Conservation (phyloP, 2,888 invertebrate genomes). For the Acanthoscelides obtectus region DNA sequence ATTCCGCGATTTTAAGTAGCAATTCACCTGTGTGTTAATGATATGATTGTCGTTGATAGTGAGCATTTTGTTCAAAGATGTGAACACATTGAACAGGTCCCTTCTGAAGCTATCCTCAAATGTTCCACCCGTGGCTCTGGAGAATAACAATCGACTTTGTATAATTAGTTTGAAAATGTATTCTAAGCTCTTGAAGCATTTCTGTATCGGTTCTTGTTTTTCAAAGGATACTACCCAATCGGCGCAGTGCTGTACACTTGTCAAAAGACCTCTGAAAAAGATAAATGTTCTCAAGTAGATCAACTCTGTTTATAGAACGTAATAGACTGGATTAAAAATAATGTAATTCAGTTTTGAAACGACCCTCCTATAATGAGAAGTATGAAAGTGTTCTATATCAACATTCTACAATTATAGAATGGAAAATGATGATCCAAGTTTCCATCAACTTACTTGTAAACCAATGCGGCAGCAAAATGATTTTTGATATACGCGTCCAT, state of each 20-base stretch:
- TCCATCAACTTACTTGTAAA: constrained; percentile 70
- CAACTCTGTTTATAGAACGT: background rate
- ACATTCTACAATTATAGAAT: too few species aligned
- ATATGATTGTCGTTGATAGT: constrained; percentile 68
- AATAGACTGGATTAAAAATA: background rate
- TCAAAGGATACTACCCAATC: constrained; percentile 82
- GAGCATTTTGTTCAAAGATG: constrained; percentile 73
- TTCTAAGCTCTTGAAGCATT: constrained; percentile 84
- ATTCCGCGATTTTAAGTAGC: too few species aligned
- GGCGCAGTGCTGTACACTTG: constrained; percentile 86
- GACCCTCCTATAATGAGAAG: too few species aligned
- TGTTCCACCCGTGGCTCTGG: constrained; percentile 81
- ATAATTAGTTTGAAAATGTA: constrained; percentile 91
- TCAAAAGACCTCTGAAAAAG: constrained; percentile 68
- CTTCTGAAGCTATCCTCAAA: constrained; percentile 82
- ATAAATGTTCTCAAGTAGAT: background rate
- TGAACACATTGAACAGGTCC: constrained; percentile 76
- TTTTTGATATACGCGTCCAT: constrained; percentile 91
- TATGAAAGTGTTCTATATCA: too few species aligned
- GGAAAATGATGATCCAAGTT: too few species aligned
- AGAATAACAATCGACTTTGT: constrained; percentile 78
- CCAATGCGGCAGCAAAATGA: constrained; percentile 91
- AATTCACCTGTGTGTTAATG: constrained; percentile 66
- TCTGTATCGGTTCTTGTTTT: constrained; percentile 84
- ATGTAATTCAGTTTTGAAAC: too few species aligned